phyloP scores from a whole-genome alignment of 2,113 vertebrate genomes.

The Morone saxatilis region DNA sequence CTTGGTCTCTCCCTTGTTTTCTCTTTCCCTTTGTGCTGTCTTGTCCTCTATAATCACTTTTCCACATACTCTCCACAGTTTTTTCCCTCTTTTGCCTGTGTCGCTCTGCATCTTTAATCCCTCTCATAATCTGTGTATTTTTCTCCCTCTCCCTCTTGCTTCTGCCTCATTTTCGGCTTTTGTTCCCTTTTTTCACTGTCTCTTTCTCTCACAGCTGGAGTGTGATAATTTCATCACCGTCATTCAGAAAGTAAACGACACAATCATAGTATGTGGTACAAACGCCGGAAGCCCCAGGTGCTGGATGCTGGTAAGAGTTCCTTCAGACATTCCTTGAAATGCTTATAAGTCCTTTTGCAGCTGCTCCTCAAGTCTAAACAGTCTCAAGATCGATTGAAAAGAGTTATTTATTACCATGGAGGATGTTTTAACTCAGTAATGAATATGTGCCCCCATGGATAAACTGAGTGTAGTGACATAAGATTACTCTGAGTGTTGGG shows the following conservation, averaged over 20 bases:
- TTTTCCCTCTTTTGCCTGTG: background rate
- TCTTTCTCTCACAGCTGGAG: constrained; percentile 75
- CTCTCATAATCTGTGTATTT: constrained; percentile 19
- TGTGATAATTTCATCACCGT: constrained; percentile 89
- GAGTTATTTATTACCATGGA: constrained; percentile 28
- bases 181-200: background rate
- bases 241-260: constrained; percentile 85
- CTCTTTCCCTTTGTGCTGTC: constrained; percentile 4
- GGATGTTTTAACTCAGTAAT: constrained; percentile 23
- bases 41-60: constrained; percentile 31
- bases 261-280: constrained; percentile 85
- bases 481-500: background rate
- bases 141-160: background rate
- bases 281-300: constrained; percentile 87
- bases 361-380: constrained; percentile 1
- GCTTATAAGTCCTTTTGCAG: background rate
- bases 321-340: background rate
- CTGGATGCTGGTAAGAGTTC: constrained; percentile 86
- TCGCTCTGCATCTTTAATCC: constrained; percentile 30
- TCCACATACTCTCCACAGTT: background rate
- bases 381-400: constrained; percentile 18
- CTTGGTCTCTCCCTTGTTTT: constrained; percentile 1
- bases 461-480: background rate
- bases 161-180: constrained; percentile 40
- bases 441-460: background rate